A percentile compares a stretch with the other conserved stretches of the same genome.
phyloP scores from a whole-genome alignment of 2,888 invertebrate species.

The Allophyes oxyacanthae region DNA sequence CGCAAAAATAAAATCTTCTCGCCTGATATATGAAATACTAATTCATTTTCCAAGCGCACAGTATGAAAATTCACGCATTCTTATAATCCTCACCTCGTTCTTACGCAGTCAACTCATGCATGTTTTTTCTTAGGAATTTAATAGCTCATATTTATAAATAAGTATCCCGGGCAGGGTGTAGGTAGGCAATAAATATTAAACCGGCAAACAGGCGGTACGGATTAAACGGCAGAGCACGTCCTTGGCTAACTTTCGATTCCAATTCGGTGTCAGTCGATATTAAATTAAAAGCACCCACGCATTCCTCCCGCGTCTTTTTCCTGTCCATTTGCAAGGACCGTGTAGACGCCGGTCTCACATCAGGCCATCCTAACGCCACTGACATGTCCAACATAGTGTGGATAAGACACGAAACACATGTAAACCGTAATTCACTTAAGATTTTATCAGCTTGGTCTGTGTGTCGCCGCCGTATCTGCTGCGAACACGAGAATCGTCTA shows the following conservation, averaged over 20 bases:
- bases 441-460: conserved; percentile 44
- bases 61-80: conserved; percentile 5
- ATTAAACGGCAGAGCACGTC: conserved; percentile 84
- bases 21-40: no score
- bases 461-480: conserved; percentile 30
- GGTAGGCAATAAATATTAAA: conserved; percentile 77
- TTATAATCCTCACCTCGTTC: conserved; percentile 19
- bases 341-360: conserved; percentile 82
- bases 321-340: conserved; percentile 89
- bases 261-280: conserved; percentile 88
- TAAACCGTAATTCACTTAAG: conserved; percentile 51
- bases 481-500: conserved; percentile 41
- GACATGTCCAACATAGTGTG: conserved; percentile 61
- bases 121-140: conserved; percentile 63
- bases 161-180: conserved; percentile 55
- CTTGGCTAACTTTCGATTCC: conserved; percentile 86
- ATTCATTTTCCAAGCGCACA: neutral
- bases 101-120: conserved; percentile 37
- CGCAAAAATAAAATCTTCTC: conserved; percentile 1
- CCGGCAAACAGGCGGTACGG: conserved; percentile 68
- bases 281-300: conserved; percentile 89
- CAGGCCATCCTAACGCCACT: conserved; percentile 73
- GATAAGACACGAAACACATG: conserved; percentile 65
- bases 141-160: conserved; percentile 70
- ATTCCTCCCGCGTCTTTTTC: conserved; percentile 88